Percentiles rank a stretch among this genome's conserved stretches.
These are phyloP conservation scores for Melopsittacus undulatus DNA, from an alignment of 2,797 vertebrate species.

Conservation along the genomic window DNA sequence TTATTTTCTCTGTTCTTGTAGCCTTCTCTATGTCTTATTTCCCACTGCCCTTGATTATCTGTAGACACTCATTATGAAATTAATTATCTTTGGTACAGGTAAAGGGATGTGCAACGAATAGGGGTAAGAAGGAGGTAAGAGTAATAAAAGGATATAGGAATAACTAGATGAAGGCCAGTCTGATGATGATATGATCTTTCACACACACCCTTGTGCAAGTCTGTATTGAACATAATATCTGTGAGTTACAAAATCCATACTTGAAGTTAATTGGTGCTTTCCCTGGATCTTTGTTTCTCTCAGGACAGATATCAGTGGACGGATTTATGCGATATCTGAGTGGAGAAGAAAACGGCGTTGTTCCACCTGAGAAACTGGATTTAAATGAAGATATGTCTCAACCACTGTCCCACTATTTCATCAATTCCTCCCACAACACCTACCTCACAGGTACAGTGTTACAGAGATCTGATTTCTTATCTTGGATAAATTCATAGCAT, in stretches of 20 bases:
- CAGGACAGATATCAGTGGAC: constrained; percentile 97
- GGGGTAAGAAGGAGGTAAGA: background rate
- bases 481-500: background rate
- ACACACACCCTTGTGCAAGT: background rate
- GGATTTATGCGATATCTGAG: constrained; percentile 92
- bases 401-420: constrained; percentile 97
- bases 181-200: background rate
- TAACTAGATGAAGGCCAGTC: background rate
- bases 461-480: background rate
- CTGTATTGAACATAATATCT: background rate
- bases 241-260: background rate
- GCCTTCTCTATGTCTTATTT: background rate
- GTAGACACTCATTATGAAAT: background rate
- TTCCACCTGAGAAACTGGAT: constrained; percentile 97
- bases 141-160: background rate
- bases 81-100: background rate
- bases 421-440: constrained; percentile 99
- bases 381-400: constrained; percentile 97
- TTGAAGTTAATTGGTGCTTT: constrained; percentile 4
- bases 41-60: background rate
- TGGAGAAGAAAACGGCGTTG: constrained; percentile 93
- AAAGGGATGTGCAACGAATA: background rate
- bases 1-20: background rate
- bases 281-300: constrained; percentile 41
- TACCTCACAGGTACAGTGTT: constrained; percentile 92